Evolutionary conservation across 2,888 invertebrate genomes (phyloP).

Genomic region (Eupithecia pulchellata): DNA sequence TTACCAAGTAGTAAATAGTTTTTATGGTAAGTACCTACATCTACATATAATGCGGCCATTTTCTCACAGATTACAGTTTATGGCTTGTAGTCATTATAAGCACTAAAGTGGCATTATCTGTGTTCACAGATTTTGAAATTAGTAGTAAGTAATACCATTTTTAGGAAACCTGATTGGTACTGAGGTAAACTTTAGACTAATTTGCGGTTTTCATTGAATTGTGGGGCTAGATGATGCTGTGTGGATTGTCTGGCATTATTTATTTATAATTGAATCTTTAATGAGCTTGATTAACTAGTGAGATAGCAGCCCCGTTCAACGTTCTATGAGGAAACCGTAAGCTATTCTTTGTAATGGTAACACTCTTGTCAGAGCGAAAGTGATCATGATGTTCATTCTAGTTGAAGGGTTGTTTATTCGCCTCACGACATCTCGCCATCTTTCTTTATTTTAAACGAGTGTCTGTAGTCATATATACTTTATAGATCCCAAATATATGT

Average conservation of each 20-base stretch:
- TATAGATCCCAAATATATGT: too few species aligned
- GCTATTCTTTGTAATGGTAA: too few species aligned
- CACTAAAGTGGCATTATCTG: background rate
- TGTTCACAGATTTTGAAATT: background rate
- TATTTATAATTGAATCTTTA: too few species aligned
- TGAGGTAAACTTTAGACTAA: background rate
- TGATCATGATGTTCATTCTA: too few species aligned
- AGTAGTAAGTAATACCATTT: background rate
- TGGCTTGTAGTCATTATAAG: background rate
- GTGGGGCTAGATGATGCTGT: too few species aligned
- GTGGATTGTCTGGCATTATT: too few species aligned
- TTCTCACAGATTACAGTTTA: constrained; percentile 4
- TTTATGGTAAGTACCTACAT: background rate
- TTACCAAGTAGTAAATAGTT: background rate
- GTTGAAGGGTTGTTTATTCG: too few species aligned
- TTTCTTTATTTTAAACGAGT: too few species aligned
- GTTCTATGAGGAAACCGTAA: background rate
- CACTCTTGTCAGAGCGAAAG: too few species aligned
- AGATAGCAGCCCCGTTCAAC: background rate
- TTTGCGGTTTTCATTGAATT: background rate
- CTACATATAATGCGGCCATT: background rate
- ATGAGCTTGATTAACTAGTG: too few species aligned
- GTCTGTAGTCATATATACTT: too few species aligned
- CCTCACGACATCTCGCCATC: too few species aligned
- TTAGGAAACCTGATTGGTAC: background rate